Evolutionary conservation across 2,888 invertebrate species (phyloP).

Genomic region (Drosophila gaucha): DNA sequence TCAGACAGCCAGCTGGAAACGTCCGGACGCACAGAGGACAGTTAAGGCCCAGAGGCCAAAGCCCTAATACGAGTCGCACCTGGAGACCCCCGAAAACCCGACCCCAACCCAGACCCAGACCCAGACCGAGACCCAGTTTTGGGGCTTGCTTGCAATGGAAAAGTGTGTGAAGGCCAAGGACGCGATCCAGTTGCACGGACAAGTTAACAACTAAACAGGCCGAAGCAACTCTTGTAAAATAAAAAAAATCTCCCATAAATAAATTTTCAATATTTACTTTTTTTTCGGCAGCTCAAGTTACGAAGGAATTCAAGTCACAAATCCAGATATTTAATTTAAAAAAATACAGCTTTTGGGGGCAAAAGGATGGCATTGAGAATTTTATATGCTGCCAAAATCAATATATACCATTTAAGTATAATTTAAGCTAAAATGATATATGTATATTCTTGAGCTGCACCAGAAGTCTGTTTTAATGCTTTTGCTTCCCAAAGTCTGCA

Average conservation of each 20-base stretch:
- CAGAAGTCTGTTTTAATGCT: too few species aligned
- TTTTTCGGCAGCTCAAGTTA: neutral
- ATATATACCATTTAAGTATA: neutral
- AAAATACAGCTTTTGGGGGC: neutral
- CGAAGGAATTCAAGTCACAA: neutral
- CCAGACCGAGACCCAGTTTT: slow-evolving; percentile 3
- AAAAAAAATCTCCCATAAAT: neutral
- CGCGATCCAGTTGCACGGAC: slow-evolving; percentile 29
- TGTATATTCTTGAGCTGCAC: neutral
- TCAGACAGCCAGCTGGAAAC: slow-evolving; percentile 28
- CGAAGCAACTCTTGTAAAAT: neutral
- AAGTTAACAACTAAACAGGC: slow-evolving; percentile 12
- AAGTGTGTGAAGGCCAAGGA: slow-evolving; percentile 74
- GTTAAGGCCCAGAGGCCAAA: slow-evolving; percentile 24
- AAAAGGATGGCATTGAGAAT: neutral
- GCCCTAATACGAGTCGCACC: neutral
- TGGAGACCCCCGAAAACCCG: neutral
- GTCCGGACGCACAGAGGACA: slow-evolving; percentile 23
- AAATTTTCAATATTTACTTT: neutral
- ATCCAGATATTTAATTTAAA: neutral
- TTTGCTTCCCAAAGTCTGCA: too few species aligned
- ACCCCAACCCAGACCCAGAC: slow-evolving; percentile 10
- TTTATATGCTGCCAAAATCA: too few species aligned
- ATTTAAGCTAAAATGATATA: neutral
- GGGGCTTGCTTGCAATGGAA: slow-evolving; percentile 22